Conservation (phyloP, 2,113 vertebrate species). For the Xiphophorus couchianus region DNA sequence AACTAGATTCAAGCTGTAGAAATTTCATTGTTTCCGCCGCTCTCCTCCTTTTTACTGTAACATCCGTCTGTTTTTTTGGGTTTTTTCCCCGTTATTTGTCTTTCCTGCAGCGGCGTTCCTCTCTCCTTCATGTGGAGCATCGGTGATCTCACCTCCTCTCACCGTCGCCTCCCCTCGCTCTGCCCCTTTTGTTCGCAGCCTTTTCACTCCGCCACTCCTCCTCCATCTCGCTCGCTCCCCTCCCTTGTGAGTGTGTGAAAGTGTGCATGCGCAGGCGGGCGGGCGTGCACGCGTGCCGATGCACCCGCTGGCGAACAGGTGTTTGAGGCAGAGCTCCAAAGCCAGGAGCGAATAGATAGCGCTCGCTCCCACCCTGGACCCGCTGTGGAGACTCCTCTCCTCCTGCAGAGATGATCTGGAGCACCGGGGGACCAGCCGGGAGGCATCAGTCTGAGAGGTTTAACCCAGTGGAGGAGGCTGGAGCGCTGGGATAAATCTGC, state of each 20-base stretch:
- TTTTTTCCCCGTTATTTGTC: background rate
- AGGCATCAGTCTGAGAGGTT: constrained; percentile 45
- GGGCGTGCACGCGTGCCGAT: constrained; percentile 35
- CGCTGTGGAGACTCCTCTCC: background rate
- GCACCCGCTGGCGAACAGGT: constrained; percentile 69
- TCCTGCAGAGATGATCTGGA: constrained; percentile 24
- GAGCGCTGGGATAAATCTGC: constrained; percentile 16
- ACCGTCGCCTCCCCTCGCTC: background rate
- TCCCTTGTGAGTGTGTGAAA: constrained; percentile 12
- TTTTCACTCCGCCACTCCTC: constrained; percentile 40
- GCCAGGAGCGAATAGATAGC: constrained; percentile 17
- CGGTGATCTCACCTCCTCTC: constrained; percentile 2
- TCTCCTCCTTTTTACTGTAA: background rate
- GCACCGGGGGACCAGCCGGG: constrained; percentile 10
- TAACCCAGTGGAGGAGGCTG: constrained; percentile 15
- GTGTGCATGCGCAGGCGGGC: constrained; percentile 21
- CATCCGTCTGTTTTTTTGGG: background rate
- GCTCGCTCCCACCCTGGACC: background rate
- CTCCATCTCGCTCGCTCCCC: constrained; percentile 23
- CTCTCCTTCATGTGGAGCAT: constrained; percentile 2
- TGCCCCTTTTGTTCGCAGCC: constrained; percentile 23
- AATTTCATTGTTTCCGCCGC: background rate
- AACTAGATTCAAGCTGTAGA: background rate
- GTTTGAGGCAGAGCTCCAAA: constrained; percentile 28
- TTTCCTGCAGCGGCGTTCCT: background rate